Conservation (phyloP, 2,113 vertebrate genomes). For the Hippocampus comes region DNA sequence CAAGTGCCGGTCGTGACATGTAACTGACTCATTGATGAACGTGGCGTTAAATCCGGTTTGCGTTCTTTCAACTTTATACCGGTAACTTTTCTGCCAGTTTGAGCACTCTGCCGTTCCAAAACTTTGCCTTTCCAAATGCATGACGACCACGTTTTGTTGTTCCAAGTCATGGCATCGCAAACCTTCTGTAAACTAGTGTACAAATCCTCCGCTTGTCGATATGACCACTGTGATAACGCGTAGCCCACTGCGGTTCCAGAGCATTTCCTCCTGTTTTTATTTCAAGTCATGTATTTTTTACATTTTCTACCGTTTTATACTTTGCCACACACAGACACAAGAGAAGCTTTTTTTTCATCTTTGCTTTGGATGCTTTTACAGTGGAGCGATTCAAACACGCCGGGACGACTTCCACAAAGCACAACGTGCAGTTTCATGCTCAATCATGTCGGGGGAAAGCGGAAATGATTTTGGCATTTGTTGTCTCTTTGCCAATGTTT, state of each 20-base stretch:
- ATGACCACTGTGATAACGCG: conserved; percentile 23
- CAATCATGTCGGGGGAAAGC: not conserved
- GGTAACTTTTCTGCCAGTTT: conserved; percentile 7
- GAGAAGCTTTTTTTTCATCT: conserved; percentile 5
- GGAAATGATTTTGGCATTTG: not conserved
- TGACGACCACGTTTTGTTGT: not conserved
- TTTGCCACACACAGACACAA: conserved; percentile 11
- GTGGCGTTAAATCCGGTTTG: not conserved
- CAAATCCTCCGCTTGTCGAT: not conserved
- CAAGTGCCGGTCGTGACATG: conserved; percentile 35
- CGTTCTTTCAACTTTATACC: not conserved
- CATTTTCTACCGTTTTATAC: conserved; percentile 44
- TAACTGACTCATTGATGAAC: conserved; percentile 7
- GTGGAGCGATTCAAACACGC: not conserved
- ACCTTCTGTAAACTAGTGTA: conserved; percentile 9
- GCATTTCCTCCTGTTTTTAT: conserved; percentile 14
- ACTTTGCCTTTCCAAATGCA: not conserved
- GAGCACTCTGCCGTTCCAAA: conserved; percentile 3
- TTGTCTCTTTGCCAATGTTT: not conserved
- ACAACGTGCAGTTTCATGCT: not conserved
- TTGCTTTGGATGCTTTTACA: not conserved
- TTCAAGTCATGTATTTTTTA: conserved; percentile 1
- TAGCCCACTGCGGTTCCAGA: conserved; percentile 44
- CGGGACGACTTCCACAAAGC: not conserved
- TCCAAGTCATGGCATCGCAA: conserved; percentile 8